Evolutionary conservation across 2,888 invertebrate species (phyloP), one percentile per base, ranked within the genome.

Genomic region (Heliconius erato): DNA sequence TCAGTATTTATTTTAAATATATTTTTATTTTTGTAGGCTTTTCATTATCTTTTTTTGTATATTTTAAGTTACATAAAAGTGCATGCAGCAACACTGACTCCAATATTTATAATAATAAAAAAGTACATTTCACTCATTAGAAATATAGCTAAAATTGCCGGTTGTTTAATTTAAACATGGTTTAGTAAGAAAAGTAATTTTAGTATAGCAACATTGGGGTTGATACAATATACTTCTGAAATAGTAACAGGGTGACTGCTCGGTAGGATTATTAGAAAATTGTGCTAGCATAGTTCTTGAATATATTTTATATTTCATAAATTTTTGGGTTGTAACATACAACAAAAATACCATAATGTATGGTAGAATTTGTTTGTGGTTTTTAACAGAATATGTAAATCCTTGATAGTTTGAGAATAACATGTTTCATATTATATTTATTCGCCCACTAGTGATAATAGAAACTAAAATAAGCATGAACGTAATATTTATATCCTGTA

Each of bases 171-270:
- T 59, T 80, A 72, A 81, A 79, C 80, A 35, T 76, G 65, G 77
- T 81, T 79, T 79, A 80, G 79, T 82, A 81, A 83, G 65, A 79
- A 79, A 83, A 80, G 81, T 84, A 82, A 79, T 79, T 72, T 84
- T 85, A 85, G 84, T 79, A 83, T 85, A 85, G 85, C 81, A 84
- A 85, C 80, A 84, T 80, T 67, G 82, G 85, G 84, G 83, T 84
- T 83, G 85, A 79, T 76, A 84, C 79, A 77, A 85, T 79, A 80
- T 85, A 82, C 83, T 86, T 85, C 85, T 79, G 83, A 85, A 83
- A 81, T 84, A 86, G 86, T 88, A 88, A 87, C 67, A 76, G 85
- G 85, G 85, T 83, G 84, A 84, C 81, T 85, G 87, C 87, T 85
- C 85, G 85, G 87, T 87, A 87, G 87, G 87, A 83, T 84, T 85